phyloP scores from a whole-genome alignment of 2,888 invertebrate genomes.

The Nudaria mundana region DNA sequence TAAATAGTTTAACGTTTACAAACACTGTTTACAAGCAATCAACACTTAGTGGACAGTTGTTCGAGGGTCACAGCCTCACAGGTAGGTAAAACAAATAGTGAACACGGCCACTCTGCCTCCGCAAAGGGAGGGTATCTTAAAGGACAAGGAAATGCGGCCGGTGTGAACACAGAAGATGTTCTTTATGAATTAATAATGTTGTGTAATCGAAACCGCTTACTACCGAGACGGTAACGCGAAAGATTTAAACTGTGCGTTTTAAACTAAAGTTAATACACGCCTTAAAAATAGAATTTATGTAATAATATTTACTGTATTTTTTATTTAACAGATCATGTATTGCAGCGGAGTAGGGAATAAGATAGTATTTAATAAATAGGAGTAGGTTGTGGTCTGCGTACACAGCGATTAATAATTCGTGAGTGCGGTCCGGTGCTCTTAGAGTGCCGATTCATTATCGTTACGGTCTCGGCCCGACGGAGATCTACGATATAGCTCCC shows the following conservation, averaged over 20 bases:
- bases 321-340: constrained; percentile 10
- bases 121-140: constrained; percentile 67
- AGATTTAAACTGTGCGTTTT: too few species aligned
- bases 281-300: too few species aligned
- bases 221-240: too few species aligned
- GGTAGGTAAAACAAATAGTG: constrained; percentile 75
- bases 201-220: constrained; percentile 74
- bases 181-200: constrained; percentile 75
- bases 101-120: constrained; percentile 59
- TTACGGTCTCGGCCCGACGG: constrained; percentile 71
- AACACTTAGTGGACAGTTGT: constrained; percentile 76
- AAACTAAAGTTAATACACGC: too few species aligned
- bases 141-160: constrained; percentile 68
- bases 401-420: constrained; percentile 79
- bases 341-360: constrained; percentile 30
- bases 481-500: constrained; percentile 78
- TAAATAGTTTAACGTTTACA: constrained; percentile 41
- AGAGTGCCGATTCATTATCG: constrained; percentile 77
- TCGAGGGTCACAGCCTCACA: constrained; percentile 71
- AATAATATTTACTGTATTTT: too few species aligned
- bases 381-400: constrained; percentile 45
- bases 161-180: constrained; percentile 61
- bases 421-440: constrained; percentile 77
- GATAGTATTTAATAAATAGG: constrained; percentile 47
- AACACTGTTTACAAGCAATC: constrained; percentile 75